phyloP scores from a whole-genome alignment of 2,113 vertebrate genomes.

The Hyaena hyaena region DNA sequence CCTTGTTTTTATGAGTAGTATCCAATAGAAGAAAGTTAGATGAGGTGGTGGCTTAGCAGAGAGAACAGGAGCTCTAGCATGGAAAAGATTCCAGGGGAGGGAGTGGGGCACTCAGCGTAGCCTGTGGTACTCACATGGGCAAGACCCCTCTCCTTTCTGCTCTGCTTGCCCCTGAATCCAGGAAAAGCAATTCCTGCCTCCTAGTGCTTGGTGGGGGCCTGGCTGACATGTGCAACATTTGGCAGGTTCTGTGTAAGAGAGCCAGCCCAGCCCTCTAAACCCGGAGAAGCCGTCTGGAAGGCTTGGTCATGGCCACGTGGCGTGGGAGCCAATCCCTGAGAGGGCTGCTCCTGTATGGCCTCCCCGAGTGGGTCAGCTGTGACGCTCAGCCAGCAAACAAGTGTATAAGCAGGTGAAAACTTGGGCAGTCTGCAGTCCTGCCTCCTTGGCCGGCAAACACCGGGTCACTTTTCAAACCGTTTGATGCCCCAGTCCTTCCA shows the following conservation, averaged over 20 bases:
- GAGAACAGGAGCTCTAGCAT: neutral
- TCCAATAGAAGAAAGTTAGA: neutral
- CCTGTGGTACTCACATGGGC: accelerated
- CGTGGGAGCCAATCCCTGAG: neutral
- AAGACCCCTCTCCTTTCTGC: neutral
- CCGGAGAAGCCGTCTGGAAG: constrained; percentile 50
- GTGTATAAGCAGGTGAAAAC: neutral
- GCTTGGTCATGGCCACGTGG: accelerated
- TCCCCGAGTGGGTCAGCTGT: neutral
- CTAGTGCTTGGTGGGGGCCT: no score
- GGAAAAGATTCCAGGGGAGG: neutral
- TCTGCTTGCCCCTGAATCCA: neutral
- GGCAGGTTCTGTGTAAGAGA: neutral
- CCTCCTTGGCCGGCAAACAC: neutral
- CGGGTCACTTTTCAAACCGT: neutral
- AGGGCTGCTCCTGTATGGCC: neutral
- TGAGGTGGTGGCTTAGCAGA: neutral
- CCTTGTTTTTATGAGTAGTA: neutral
- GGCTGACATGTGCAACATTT: neutral
- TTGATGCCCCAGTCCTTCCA: neutral
- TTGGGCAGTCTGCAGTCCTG: neutral
- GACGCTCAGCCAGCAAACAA: neutral
- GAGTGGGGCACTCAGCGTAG: no score
- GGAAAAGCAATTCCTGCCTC: neutral
- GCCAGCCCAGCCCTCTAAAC: neutral